Conservation (phyloP, 2,113 vertebrate genomes). For the Siphamia tubifer region DNA sequence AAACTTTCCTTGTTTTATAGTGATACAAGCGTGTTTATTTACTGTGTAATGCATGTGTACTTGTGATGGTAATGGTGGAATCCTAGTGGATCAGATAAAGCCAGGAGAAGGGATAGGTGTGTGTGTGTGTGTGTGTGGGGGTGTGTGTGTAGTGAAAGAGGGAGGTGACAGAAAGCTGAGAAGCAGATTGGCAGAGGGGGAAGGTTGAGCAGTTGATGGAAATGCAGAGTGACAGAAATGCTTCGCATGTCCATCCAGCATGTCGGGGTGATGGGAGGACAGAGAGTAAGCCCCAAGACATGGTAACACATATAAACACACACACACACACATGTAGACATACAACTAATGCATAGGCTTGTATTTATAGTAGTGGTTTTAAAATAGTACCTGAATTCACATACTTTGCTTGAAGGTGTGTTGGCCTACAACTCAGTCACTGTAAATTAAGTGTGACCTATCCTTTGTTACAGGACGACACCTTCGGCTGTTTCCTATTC, state of each 20-base stretch:
- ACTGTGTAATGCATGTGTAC: conserved; percentile 4
- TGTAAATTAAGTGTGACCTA: conserved; percentile 46
- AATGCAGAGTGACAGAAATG: conserved; percentile 75
- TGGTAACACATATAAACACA: conserved; percentile 23
- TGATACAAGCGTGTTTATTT: conserved; percentile 31
- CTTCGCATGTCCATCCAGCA: conserved; percentile 67
- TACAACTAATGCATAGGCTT: background rate
- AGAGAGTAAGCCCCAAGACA: conserved; percentile 46
- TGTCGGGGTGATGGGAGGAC: conserved; percentile 56
- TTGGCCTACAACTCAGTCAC: conserved; percentile 36
- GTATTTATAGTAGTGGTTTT: conserved; percentile 26
- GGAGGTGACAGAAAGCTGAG: conserved; percentile 39
- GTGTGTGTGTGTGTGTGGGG: background rate
- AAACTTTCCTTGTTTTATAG: conserved; percentile 20
- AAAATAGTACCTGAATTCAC: conserved; percentile 34
- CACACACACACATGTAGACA: background rate
- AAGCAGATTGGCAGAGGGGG: conserved; percentile 61
- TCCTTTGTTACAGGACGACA: conserved; percentile 26
- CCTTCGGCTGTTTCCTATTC: conserved; percentile 13
- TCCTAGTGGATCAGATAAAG: background rate
- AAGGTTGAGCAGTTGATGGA: conserved; percentile 57
- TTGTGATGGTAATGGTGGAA: conserved; percentile 3
- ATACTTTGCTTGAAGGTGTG: conserved; percentile 48
- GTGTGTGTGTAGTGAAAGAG: conserved; percentile 20
- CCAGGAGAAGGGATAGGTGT: background rate